Evolutionary conservation across 1,140 invertebrate species (phyloP), one percentile per base, ranked within the genome.

Genomic region (Berghia stephanieae): DNA sequence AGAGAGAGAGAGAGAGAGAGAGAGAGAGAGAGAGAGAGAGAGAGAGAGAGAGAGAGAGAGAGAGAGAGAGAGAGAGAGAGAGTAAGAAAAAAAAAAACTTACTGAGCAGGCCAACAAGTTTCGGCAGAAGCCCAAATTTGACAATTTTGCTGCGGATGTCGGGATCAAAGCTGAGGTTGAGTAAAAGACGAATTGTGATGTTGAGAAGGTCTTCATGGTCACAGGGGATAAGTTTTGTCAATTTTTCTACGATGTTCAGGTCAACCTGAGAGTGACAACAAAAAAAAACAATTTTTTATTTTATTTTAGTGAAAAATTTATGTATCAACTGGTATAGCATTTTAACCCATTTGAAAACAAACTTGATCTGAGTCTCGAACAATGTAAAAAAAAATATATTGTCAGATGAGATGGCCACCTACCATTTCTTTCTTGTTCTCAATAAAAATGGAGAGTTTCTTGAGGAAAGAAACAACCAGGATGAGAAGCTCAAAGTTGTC

Each of bases 91-190:
- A 31, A 46, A 31, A 27, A 34, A 16, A 92, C 91, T 93, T 92
- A 94, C 95, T 93, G 83, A 98, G 93, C 66, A 97, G 92, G 85
- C 93, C 93, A 40, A 98, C 94, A 77, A 98, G 91, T 91, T 96
- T 96, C 46, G 95, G 94, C 69, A 99, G 89, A 55, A 98, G 90
- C 71, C 96, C 96, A 85, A 94, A 91, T 88, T 94, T 94, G 78
- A 99, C 93, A 93, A 99, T 98, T 90, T 94, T 94, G 74, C 93
- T 93, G 75, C 97, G 91, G 72, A 97, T 88, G 84, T 94, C 94
- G 0, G 93, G 91, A 89, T 99, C 97, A 91, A 99, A 99, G n/a
- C 96, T 97, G 49, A 99, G 92, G 92, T 99, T 99, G 83, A 97
- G 96, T 8, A 99, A 90, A 21, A 99, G 90, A 84, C 95, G 94